Conservation (phyloP, 1,140 invertebrate genomes). For the Drosophila sp. region DNA sequence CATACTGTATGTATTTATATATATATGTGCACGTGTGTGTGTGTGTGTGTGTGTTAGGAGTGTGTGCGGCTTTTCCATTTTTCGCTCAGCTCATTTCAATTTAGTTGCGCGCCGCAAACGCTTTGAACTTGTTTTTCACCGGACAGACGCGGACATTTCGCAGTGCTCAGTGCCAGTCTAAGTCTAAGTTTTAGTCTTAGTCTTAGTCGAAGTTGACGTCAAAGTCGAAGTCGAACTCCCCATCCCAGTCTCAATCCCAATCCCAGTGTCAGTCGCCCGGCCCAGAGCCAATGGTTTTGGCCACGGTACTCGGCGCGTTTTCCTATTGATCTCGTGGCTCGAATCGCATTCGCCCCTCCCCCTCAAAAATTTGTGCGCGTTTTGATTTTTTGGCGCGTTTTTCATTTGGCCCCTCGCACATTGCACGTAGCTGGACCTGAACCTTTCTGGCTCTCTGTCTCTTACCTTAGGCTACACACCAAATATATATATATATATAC, state of each 20-base stretch:
- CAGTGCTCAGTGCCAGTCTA: conserved; percentile 12
- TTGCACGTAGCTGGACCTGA: conserved; percentile 46
- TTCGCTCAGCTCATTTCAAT: conserved; percentile 74
- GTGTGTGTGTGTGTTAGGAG: conserved; percentile 17
- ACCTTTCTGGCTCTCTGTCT: conserved; percentile 50
- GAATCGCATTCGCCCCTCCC: conserved; percentile 47
- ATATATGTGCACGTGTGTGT: conserved; percentile 10
- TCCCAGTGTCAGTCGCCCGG: conserved; percentile 44
- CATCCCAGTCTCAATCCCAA: conserved; percentile 1
- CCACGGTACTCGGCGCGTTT: conserved; percentile 25
- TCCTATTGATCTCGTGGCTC: conserved; percentile 66
- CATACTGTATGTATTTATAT: too few relatives aligned
- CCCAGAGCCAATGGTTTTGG: conserved; percentile 35
- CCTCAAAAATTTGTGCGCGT: conserved; percentile 67
- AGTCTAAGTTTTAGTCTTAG: background rate
- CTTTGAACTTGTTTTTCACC: conserved; percentile 77
- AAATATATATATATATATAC: background rate
- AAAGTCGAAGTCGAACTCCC: background rate
- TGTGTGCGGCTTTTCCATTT: conserved; percentile 71
- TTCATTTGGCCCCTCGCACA: conserved; percentile 61
- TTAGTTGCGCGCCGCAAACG: conserved; percentile 80
- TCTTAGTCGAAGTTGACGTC: conserved; percentile 4
- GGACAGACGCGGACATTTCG: conserved; percentile 54
- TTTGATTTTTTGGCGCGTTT: conserved; percentile 80
- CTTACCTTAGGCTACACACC: conserved; percentile 55